phyloP scores from a whole-genome alignment of 1,140 invertebrate genomes.

The Heliconius nattereri region DNA sequence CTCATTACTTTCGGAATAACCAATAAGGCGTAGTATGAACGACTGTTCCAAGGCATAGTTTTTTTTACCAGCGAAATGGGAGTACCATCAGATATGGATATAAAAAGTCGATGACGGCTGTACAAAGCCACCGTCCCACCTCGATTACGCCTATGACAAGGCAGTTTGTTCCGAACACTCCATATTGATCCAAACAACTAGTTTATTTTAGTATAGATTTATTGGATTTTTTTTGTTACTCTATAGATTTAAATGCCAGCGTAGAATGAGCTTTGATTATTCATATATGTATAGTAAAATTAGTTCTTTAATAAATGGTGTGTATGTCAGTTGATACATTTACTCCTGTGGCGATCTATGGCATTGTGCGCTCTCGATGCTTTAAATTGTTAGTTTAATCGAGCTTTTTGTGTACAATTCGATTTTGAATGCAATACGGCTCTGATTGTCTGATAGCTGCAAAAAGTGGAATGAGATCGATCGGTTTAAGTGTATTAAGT shows the following conservation, averaged over 20 bases:
- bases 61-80: slow-evolving; percentile 76
- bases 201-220: slow-evolving; percentile 74
- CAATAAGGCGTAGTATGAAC: slow-evolving; percentile 52
- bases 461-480: slow-evolving; percentile 28
- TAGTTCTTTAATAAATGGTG: slow-evolving; percentile 44
- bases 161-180: slow-evolving; percentile 74
- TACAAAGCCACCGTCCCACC: slow-evolving; percentile 75
- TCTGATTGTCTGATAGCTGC: slow-evolving; percentile 49
- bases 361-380: slow-evolving; percentile 61
- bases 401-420: slow-evolving; percentile 72
- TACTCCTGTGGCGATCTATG: slow-evolving; percentile 74
- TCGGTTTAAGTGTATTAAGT: slow-evolving; percentile 21
- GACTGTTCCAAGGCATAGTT: slow-evolving; percentile 53
- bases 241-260: slow-evolving; percentile 43
- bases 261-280: slow-evolving; percentile 35
- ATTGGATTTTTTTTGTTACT: slow-evolving; percentile 73
- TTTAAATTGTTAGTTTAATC: slow-evolving; percentile 78
- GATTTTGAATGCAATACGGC: slow-evolving; percentile 57
- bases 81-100: slow-evolving; percentile 78
- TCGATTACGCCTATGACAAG: slow-evolving; percentile 80
- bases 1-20: slow-evolving; percentile 23
- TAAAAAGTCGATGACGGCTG: slow-evolving; percentile 72
- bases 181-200: slow-evolving; percentile 79
- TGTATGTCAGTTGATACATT: slow-evolving; percentile 47
- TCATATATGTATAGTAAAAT: background rate